Evolutionary conservation across 2,797 vertebrate species (phyloP).

Genomic region (Hydrophis major): DNA sequence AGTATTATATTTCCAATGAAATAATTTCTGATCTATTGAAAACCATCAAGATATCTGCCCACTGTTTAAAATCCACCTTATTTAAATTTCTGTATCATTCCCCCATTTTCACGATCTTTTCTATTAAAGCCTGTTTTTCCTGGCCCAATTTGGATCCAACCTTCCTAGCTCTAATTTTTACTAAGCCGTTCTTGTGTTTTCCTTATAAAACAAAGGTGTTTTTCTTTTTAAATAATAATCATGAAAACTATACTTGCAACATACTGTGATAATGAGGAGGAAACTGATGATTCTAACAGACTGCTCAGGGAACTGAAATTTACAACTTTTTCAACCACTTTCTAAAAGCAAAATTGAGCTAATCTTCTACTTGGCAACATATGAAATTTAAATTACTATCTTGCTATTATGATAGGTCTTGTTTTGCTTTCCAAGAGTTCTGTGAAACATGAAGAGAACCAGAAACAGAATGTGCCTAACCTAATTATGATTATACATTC

Average conservation of each 20-base stretch:
- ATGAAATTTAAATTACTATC: constrained; percentile 15
- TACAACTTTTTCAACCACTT: background rate
- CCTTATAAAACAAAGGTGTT: background rate
- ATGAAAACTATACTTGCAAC: background rate
- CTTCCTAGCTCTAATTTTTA: background rate
- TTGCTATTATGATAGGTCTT: constrained; percentile 18
- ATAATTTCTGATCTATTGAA: background rate
- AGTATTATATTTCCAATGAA: background rate
- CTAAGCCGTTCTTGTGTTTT: background rate
- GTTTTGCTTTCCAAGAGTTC: constrained; percentile 17
- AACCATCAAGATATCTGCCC: background rate
- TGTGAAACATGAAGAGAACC: constrained; percentile 24
- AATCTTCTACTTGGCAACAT: constrained; percentile 25
- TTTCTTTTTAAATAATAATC: background rate
- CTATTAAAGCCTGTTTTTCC: background rate
- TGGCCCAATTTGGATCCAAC: background rate
- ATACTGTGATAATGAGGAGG: background rate
- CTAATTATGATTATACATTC: constrained; percentile 26
- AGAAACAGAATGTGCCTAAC: constrained; percentile 12
- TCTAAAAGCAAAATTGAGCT: constrained; percentile 11
- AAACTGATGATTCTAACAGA: background rate
- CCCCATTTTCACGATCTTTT: background rate
- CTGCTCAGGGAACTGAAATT: background rate
- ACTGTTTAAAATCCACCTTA: background rate
- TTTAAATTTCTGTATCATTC: background rate